These are phyloP conservation scores for Drosophila maculinotata DNA, from an alignment of 2,888 invertebrate species.

Conservation along the genomic window DNA sequence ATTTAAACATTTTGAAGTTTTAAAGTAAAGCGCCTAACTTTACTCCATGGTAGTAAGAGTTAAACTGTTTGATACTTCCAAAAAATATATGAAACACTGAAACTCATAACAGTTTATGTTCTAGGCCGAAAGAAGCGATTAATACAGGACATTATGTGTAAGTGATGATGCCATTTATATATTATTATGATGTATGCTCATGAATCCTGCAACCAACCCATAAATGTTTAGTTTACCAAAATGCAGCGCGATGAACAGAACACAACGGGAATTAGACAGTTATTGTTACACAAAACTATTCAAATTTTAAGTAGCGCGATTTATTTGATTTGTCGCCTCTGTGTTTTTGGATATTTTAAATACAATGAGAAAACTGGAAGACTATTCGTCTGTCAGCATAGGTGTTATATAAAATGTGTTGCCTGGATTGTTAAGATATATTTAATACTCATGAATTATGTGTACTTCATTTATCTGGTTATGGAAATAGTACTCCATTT, in stretches of 20 bases:
- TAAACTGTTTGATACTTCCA: too few relatives aligned
- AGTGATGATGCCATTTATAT: neutral
- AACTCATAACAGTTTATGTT: too few relatives aligned
- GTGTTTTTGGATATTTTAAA: slow-evolving; percentile 9
- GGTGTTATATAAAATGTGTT: neutral
- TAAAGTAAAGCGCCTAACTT: too few relatives aligned
- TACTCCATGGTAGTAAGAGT: too few relatives aligned
- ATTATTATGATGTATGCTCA: too few relatives aligned
- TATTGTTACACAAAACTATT: neutral
- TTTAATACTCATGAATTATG: fast-evolving
- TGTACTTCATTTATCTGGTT: neutral
- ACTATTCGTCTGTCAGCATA: neutral
- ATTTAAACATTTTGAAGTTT: too few relatives aligned
- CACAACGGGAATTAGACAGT: neutral
- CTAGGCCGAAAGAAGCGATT: too few relatives aligned
- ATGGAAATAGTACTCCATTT: too few relatives aligned
- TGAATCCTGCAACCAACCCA: neutral
- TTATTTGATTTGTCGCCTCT: neutral
- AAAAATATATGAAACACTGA: too few relatives aligned
- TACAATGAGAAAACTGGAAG: neutral
- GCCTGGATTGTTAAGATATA: neutral
- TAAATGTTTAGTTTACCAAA: neutral
- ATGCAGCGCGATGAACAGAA: neutral
- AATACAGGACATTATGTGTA: neutral
- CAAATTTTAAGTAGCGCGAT: neutral